Evolutionary conservation across 2,888 invertebrate species (phyloP).

Genomic region (Thymelicus acteon): DNA sequence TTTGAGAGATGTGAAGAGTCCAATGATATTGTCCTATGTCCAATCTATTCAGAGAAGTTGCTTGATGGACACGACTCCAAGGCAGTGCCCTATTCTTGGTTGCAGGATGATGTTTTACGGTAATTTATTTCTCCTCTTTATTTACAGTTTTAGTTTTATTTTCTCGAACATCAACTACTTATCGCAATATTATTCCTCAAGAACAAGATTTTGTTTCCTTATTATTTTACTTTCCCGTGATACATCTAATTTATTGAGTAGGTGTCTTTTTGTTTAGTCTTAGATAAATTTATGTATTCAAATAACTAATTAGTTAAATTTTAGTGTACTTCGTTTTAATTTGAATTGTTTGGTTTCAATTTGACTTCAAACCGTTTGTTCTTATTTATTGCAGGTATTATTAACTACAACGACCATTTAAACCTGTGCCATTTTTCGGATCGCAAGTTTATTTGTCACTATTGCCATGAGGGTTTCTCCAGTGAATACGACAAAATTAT

Average conservation of each 20-base stretch:
- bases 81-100: constrained; percentile 70
- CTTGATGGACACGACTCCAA: constrained; percentile 66
- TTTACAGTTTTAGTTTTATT: too few relatives aligned
- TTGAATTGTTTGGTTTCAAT: too few relatives aligned
- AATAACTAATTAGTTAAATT: too few relatives aligned
- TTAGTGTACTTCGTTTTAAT: too few relatives aligned
- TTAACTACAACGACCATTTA: constrained; percentile 77
- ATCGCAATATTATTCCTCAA: too few relatives aligned
- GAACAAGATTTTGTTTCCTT: too few relatives aligned
- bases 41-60: constrained; percentile 69
- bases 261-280: too few relatives aligned
- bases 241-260: too few relatives aligned
- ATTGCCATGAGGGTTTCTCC: constrained; percentile 76
- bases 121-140: constrained; percentile 42
- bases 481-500: constrained; percentile 58
- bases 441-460: constrained; percentile 65
- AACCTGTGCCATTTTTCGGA: constrained; percentile 71
- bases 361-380: not conserved
- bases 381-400: constrained; percentile 63
- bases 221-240: too few relatives aligned
- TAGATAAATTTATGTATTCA: too few relatives aligned
- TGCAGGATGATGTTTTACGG: constrained; percentile 71
- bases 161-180: too few relatives aligned
- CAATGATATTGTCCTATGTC: constrained; percentile 64
- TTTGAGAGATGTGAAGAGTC: constrained; percentile 55